Evolutionary conservation across 1,140 invertebrate species (phyloP).

Genomic region (Anoplolepis gracilipes): DNA sequence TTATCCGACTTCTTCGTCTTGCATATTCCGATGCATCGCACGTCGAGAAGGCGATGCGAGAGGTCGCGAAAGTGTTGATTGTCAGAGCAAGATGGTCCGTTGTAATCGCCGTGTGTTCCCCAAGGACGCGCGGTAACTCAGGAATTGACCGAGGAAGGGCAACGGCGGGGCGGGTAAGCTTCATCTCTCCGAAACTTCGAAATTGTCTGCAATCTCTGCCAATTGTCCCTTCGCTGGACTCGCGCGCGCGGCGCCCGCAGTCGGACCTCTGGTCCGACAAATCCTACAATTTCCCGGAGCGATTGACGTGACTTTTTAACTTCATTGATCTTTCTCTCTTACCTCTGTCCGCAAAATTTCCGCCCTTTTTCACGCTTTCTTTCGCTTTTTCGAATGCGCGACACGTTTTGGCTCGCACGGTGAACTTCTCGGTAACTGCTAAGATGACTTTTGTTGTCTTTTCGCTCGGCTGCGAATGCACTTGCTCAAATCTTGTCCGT

Average conservation of each 20-base stretch:
- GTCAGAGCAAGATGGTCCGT: slow-evolving; percentile 12
- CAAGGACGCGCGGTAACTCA: slow-evolving; percentile 29
- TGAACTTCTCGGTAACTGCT: not conserved
- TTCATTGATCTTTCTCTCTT: not conserved
- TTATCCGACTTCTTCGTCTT: not conserved
- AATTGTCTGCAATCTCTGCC: slow-evolving; percentile 59
- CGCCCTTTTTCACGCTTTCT: slow-evolving; percentile 20
- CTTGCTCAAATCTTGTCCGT: not conserved
- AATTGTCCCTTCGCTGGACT: slow-evolving; percentile 48
- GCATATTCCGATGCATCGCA: slow-evolving; percentile 29
- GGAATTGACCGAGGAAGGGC: slow-evolving; percentile 21
- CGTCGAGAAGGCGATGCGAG: not conserved
- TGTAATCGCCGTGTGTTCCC: slow-evolving; percentile 44
- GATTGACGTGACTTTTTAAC: slow-evolving; percentile 60
- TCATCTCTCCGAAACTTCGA: slow-evolving; percentile 51
- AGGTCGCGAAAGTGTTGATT: slow-evolving; percentile 36
- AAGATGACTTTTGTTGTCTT: slow-evolving; percentile 39
- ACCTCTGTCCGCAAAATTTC: not conserved
- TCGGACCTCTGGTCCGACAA: slow-evolving; percentile 53
- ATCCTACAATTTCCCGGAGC: slow-evolving; percentile 48
- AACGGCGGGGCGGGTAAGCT: slow-evolving; percentile 23
- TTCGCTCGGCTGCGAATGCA: not conserved
- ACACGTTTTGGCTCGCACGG: slow-evolving; percentile 26
- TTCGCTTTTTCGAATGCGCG: slow-evolving; percentile 18
- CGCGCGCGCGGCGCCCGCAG: slow-evolving; percentile 10